phyloP scores from a whole-genome alignment of 2,888 invertebrate genomes.

The Leucania comma region DNA sequence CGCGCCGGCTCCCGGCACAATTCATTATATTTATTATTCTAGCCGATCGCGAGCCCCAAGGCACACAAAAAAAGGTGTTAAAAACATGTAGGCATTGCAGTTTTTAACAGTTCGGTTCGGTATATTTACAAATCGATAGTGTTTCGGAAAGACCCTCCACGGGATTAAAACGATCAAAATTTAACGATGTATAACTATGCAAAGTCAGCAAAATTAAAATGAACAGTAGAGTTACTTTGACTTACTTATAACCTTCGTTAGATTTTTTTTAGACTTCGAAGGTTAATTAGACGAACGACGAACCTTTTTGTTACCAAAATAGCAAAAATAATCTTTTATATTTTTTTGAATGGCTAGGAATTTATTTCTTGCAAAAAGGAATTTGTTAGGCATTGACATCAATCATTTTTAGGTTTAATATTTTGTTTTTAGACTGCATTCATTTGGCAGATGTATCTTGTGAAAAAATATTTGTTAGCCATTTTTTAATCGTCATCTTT shows the following conservation, averaged over 20 bases:
- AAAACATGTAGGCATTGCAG: no score
- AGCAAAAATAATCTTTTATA: no score
- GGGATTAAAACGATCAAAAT: no score
- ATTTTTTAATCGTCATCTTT: background rate
- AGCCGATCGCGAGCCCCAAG: no score
- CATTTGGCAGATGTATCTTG: background rate
- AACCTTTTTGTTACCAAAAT: conserved; percentile 4
- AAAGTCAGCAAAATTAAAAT: conserved; percentile 38
- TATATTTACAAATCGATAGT: no score
- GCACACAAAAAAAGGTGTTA: no score
- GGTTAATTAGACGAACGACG: conserved; percentile 5
- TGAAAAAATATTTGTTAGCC: background rate
- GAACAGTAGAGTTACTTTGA: background rate
- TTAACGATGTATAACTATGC: conserved; percentile 2
- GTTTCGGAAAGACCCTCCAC: no score
- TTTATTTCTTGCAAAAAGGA: background rate
- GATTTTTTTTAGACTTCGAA: conserved; percentile 8
- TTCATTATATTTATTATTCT: no score
- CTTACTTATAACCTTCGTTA: conserved; percentile 24
- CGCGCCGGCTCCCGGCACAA: no score
- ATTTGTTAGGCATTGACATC: background rate
- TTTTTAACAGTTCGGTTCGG: no score
- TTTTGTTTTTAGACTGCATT: background rate
- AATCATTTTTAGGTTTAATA: background rate
- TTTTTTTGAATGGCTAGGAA: background rate